Evolutionary conservation across 37 sponge, comb jelly and placozoan genomes (phyloP), one percentile per base, ranked within the genome.

Genomic region (Halisarca cf. caerulea): DNA sequence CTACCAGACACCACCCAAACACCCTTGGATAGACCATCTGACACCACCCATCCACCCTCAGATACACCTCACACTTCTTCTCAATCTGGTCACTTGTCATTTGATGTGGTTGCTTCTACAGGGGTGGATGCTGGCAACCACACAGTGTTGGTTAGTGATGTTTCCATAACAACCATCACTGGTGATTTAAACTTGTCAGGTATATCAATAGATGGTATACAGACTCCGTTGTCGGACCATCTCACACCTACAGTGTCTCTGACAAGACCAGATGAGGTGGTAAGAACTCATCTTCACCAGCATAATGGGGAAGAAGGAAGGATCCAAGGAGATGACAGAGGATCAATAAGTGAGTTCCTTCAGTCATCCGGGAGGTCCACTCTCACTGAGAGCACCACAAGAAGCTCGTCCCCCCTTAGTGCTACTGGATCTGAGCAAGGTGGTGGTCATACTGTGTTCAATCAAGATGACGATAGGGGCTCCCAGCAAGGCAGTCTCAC

Each of bases 201-300:
- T n/a, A 80, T 14, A 30, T 32, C 80, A 32, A 57, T 35, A 43
- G 35, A 20, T 34, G 53, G 42, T 9, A 74, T 84, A 79, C 58
- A 45, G n/a, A 86, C 86, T 0, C 86, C 86, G 39, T 30, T 79
- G 54, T 41, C 33, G 0, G 86, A 66, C 21, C 70, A 68, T 37
- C 70, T 86, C 58, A 40, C 86, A 25, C 53, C 35, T 3, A 57
- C 69, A 2, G 27, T 86, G 34, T 20, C 27, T 27, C 77, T 74
- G 25, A 74, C 77, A 18, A 7, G 5, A 37, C 24, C 77, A 74
- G 77, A n/a, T 36, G 17, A 11, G 11, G 11, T 17, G 17, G 17
- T 20, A n/a, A 62, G 30, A 8, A 62, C 64, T 30, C 64, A 62
- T 5, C 15, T 15, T 47, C 11, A 47, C 9, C 51, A 47, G 51